These are phyloP conservation scores for Melieria omissa DNA, from an alignment of 2,888 invertebrate species.

Conservation along the genomic window DNA sequence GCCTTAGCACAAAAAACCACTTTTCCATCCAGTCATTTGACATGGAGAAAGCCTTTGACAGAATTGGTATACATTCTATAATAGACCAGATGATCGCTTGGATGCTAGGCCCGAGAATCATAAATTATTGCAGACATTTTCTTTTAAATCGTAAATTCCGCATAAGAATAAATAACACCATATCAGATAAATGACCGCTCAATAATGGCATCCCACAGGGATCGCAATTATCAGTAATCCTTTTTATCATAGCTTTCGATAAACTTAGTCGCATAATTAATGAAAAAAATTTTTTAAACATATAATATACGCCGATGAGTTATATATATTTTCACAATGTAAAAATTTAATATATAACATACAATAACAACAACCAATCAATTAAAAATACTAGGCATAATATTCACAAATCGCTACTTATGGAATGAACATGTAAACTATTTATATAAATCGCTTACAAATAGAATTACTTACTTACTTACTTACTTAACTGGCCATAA, in stretches of 20 bases:
- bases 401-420: no score
- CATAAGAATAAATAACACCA: conserved; percentile 16
- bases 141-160: conserved; percentile 35
- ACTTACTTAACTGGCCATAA: no score
- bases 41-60: conserved; percentile 30
- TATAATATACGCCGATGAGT: no score
- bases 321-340: no score
- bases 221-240: conserved; percentile 37
- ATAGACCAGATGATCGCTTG: conserved; percentile 23
- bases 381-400: no score
- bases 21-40: conserved; percentile 24
- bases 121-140: conserved; percentile 30
- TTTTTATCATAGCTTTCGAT: conserved; percentile 36
- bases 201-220: conserved; percentile 37
- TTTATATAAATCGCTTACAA: no score
- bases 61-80: conserved; percentile 26
- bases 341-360: no score
- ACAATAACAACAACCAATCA: no score
- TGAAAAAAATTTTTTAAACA: no score
- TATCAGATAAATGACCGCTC: conserved; percentile 24
- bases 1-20: conserved; percentile 31
- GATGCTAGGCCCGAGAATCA: conserved; percentile 25
- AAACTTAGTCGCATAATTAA: not conserved
- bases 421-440: no score
- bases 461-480: no score